Evolutionary conservation across 2,113 vertebrate genomes (phyloP).

Genomic region (Peucedramus taeniatus): DNA sequence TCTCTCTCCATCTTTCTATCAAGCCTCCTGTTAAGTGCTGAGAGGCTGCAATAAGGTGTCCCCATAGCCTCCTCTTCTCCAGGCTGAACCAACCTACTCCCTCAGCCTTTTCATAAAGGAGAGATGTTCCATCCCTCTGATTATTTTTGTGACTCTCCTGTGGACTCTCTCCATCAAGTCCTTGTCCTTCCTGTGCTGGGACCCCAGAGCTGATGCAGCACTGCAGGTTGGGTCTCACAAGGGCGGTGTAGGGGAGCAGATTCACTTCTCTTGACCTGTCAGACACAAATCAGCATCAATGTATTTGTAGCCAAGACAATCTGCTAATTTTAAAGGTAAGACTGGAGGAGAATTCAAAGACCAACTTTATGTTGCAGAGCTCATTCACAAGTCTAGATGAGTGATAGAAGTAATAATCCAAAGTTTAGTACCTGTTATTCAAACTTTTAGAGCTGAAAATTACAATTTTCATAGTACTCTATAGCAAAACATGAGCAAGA

Average conservation of each 20-base stretch:
- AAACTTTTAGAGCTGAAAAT: background rate
- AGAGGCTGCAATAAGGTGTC: background rate
- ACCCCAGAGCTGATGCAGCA: background rate
- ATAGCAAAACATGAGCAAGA: background rate
- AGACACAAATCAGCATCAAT: background rate
- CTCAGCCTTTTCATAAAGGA: background rate
- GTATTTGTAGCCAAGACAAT: background rate
- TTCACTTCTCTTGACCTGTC: background rate
- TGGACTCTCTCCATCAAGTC: rapidly evolving
- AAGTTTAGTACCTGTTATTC: background rate
- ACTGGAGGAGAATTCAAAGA: background rate
- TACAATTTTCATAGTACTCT: background rate
- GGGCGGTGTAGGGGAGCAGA: background rate
- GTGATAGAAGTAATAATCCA: background rate
- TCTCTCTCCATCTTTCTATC: background rate
- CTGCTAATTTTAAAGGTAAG: background rate
- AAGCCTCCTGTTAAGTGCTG: background rate
- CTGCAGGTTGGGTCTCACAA: background rate
- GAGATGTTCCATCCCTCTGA: background rate
- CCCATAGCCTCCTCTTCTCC: background rate
- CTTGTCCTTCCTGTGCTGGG: background rate
- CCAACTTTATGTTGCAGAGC: background rate
- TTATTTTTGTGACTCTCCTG: background rate
- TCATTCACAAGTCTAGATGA: background rate
- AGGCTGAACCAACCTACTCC: background rate